Evolutionary conservation across 1,140 invertebrate species (phyloP).

Genomic region (Drosophila persimilis): DNA sequence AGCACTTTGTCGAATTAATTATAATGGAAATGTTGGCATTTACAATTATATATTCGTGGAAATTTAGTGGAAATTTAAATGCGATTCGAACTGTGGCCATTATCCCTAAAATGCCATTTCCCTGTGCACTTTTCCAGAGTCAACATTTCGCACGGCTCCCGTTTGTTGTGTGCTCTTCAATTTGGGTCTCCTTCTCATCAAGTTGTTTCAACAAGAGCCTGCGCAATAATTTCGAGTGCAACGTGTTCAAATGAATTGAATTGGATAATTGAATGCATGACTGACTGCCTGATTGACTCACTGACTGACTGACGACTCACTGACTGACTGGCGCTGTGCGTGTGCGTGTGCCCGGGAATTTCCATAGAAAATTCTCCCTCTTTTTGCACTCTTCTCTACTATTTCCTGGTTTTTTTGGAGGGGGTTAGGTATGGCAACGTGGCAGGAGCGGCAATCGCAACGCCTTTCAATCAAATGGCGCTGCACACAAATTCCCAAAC

Average conservation of each 20-base stretch:
- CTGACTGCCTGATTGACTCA: constrained; percentile 36
- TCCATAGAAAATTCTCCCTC: constrained; percentile 7
- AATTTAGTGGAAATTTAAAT: not conserved
- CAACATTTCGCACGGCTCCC: not conserved
- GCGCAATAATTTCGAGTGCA: constrained; percentile 52
- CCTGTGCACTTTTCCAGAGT: not conserved
- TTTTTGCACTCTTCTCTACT: constrained; percentile 10
- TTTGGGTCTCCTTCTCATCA: constrained; percentile 34
- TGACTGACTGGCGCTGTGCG: constrained; percentile 24
- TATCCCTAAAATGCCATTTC: not conserved
- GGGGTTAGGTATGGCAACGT: constrained; percentile 40
- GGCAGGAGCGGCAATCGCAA: constrained; percentile 48
- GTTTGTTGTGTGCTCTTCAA: constrained; percentile 16
- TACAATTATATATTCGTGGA: not conserved
- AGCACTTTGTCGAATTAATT: constrained; percentile 26
- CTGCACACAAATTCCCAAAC: constrained; percentile 63
- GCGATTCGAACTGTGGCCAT: no score
- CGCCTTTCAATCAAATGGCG: constrained; percentile 71
- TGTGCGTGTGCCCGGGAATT: constrained; percentile 24
- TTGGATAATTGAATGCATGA: constrained; percentile 57
- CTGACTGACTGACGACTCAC: constrained; percentile 23
- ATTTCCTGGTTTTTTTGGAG: not conserved
- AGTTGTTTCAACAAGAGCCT: constrained; percentile 38
- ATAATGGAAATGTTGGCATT: constrained; percentile 12
- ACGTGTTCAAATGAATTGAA: constrained; percentile 54